Evolutionary conservation across 2,113 vertebrate species (phyloP).

Genomic region (Myotis davidii): DNA sequence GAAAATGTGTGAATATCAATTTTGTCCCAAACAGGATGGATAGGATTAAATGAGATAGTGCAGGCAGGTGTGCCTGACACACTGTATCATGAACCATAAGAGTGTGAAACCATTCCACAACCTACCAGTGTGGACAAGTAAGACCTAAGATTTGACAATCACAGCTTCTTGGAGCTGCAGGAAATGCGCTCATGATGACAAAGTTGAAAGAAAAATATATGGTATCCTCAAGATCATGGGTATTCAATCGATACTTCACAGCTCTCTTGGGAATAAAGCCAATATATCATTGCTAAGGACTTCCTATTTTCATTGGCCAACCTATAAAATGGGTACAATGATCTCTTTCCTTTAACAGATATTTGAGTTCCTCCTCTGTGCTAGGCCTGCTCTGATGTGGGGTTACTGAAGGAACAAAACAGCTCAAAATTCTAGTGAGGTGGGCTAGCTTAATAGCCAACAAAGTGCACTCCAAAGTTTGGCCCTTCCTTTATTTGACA

Average conservation of each 20-base stretch:
- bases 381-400: not conserved
- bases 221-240: not conserved
- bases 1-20: not conserved
- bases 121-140: not conserved
- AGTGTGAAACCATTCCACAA: not conserved
- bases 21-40: not conserved
- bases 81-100: not conserved
- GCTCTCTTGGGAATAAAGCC: not conserved
- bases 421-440: not conserved
- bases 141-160: not conserved
- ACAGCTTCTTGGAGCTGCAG: not conserved
- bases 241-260: not conserved
- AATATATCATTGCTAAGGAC: not conserved
- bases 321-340: not conserved
- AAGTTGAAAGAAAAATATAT: not conserved
- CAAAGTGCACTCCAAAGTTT: fast-evolving
- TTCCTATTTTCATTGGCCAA: not conserved
- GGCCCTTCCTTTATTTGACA: not conserved
- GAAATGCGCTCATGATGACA: not conserved
- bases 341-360: not conserved
- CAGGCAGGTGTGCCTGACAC: not conserved
- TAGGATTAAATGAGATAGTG: not conserved
- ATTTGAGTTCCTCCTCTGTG: not conserved
- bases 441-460: no score
- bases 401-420: not conserved